phyloP scores from a whole-genome alignment of 2,113 vertebrate species.

The Istiophorus platypterus region DNA sequence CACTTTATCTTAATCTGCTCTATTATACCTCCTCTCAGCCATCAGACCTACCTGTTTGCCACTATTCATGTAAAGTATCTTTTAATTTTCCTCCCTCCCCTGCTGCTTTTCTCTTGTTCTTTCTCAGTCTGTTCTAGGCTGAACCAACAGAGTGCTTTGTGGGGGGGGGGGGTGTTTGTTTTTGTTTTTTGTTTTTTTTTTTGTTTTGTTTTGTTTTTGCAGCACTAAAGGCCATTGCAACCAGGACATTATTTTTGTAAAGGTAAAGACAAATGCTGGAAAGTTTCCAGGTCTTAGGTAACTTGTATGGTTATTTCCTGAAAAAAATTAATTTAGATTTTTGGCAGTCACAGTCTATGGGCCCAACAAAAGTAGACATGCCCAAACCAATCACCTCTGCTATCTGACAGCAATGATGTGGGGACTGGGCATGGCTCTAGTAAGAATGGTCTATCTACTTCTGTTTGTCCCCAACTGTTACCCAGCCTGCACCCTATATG shows the following conservation, averaged over 20 bases:
- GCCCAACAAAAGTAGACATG: too few relatives aligned
- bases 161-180: too few relatives aligned
- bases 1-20: constrained; percentile 53
- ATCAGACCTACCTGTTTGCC: constrained; percentile 36
- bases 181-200: too few relatives aligned
- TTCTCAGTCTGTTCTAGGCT: background rate
- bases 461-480: background rate
- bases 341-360: too few relatives aligned
- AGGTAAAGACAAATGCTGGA: background rate
- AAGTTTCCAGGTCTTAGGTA: background rate
- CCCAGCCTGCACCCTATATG: too few relatives aligned
- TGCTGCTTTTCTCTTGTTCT: constrained; percentile 25
- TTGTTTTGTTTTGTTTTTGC: background rate
- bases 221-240: too few relatives aligned
- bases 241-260: too few relatives aligned
- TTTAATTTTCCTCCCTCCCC: constrained; percentile 33
- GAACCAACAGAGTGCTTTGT: background rate
- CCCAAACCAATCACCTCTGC: too few relatives aligned
- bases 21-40: constrained; percentile 34
- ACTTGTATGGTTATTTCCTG: too few relatives aligned
- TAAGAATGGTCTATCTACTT: background rate
- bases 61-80: constrained; percentile 7
- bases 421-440: too few relatives aligned
- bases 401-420: too few relatives aligned
- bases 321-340: too few relatives aligned